Conservation (phyloP, 2,797 vertebrate species). For the Gallinago solitaria region DNA sequence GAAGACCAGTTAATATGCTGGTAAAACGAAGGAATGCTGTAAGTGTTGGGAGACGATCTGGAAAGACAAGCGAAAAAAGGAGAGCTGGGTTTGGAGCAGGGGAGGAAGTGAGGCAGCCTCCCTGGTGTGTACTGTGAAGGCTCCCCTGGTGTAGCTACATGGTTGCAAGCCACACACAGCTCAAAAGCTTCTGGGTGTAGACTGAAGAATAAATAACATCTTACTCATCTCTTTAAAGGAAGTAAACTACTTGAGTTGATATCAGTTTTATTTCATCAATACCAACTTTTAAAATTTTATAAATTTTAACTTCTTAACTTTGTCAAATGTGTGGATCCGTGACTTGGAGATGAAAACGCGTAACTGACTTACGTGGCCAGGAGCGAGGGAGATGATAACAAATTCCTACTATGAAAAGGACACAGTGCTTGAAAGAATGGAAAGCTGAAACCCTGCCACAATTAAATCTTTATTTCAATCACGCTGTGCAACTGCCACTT, state of each 20-base stretch:
- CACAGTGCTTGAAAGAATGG: background rate
- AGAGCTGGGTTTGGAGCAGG: background rate
- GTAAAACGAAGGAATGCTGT: background rate
- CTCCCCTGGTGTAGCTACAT: background rate
- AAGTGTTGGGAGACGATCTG: background rate
- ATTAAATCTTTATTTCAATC: background rate
- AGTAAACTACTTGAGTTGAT: background rate
- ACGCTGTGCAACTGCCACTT: background rate
- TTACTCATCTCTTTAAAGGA: background rate
- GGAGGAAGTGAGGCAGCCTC: constrained; percentile 23
- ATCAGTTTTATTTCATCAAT: background rate
- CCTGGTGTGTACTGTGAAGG: background rate
- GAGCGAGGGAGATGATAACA: background rate
- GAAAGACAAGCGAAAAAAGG: background rate
- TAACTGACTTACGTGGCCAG: background rate
- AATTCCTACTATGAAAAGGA: background rate
- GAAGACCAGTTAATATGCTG: background rate
- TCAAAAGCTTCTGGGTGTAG: background rate
- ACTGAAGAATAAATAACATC: background rate
- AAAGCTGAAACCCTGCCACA: constrained; percentile 10
- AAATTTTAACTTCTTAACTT: background rate
- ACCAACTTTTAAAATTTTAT: background rate
- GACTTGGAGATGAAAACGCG: background rate
- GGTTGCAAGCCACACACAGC: constrained; percentile 4
- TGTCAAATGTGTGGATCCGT: too few relatives aligned